phyloP scores from a whole-genome alignment of 92 coral and sea anemone species.

The Epizoanthus stellaris region DNA sequence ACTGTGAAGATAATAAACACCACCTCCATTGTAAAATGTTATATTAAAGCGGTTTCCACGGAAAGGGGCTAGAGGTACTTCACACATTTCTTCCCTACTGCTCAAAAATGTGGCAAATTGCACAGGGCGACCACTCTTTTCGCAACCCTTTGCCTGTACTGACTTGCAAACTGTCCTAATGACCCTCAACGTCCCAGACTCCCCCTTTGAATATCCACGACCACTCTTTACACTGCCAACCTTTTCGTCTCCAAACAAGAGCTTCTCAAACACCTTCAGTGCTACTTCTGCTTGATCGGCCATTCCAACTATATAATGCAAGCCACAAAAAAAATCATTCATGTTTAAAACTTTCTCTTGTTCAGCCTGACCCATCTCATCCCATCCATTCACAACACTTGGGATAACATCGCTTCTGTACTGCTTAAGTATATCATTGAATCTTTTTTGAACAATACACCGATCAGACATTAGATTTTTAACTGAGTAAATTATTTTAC shows the following conservation, averaged over 20 bases:
- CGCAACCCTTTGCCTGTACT: slow-evolving; percentile 36
- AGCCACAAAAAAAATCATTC: slow-evolving; percentile 31
- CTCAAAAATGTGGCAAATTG: not conserved
- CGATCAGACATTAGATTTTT: no score
- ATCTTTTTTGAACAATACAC: slow-evolving; percentile 11
- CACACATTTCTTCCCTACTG: not conserved
- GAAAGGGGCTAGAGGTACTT: slow-evolving; percentile 30
- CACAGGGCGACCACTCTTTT: slow-evolving; percentile 34
- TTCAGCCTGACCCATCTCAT: not conserved
- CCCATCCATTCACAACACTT: slow-evolving; percentile 11
- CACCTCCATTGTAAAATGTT: slow-evolving; percentile 37
- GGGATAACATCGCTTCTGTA: slow-evolving; percentile 5
- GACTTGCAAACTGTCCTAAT: slow-evolving; percentile 49
- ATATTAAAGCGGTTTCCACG: slow-evolving; percentile 22
- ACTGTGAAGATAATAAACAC: slow-evolving; percentile 14
- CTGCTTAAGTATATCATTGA: not conserved
- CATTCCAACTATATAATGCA: slow-evolving; percentile 22
- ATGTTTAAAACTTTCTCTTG: not conserved
- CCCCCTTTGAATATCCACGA: slow-evolving; percentile 39
- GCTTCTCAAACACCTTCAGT: slow-evolving; percentile 50
- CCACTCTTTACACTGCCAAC: slow-evolving; percentile 21
- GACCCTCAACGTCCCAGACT: slow-evolving; percentile 52
- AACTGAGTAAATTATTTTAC: not conserved
- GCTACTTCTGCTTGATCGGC: slow-evolving; percentile 30
- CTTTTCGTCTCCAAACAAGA: slow-evolving; percentile 43